Conservation (phyloP, 2,888 invertebrate species). For the Tipula unca region DNA sequence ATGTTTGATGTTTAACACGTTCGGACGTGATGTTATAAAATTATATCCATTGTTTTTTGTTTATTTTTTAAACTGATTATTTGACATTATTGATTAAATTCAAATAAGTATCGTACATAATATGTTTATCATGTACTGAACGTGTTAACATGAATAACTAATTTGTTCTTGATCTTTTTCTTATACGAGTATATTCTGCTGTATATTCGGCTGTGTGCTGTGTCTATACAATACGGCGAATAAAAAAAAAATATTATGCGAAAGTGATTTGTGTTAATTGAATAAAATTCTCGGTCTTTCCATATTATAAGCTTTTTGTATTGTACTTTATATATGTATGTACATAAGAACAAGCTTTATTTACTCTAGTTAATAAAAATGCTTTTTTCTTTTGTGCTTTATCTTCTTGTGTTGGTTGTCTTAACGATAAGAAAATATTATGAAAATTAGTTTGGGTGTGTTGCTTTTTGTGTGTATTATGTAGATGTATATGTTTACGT, state of each 20-base stretch:
- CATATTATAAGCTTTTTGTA: not conserved
- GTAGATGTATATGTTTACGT: no score
- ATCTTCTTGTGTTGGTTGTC: not conserved
- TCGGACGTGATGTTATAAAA: not conserved
- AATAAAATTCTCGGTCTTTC: not conserved
- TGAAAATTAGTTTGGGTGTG: not conserved
- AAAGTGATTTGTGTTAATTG: not conserved
- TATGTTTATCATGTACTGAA: not conserved
- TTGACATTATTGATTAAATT: not conserved
- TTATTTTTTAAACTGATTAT: not conserved
- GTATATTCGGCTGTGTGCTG: not conserved
- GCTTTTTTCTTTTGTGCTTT: not conserved
- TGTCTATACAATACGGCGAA: not conserved
- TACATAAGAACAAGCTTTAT: not conserved
- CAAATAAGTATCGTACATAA: not conserved
- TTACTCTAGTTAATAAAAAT: not conserved
- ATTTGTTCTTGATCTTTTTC: not conserved
- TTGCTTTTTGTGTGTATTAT: not conserved
- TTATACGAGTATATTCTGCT: not conserved
- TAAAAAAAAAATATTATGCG: not conserved
- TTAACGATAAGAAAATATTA: not conserved
- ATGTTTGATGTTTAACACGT: not conserved
- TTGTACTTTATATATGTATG: not conserved
- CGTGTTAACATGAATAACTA: not conserved
- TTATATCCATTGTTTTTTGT: not conserved